Conservation (phyloP, 2,888 invertebrate genomes). For the Zhengitettix transpicula region DNA sequence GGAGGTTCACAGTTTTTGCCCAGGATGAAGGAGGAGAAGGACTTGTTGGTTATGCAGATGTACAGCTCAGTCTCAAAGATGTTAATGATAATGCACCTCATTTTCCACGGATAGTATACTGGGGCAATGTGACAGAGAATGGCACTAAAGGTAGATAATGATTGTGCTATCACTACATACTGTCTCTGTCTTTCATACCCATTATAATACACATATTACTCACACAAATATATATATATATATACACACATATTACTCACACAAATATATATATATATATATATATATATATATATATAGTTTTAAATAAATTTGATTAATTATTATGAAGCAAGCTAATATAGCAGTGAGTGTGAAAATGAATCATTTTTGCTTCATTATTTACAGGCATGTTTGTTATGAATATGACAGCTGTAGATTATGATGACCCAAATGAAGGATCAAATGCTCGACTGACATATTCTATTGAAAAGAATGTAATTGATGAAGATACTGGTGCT, state of each 20-base stretch:
- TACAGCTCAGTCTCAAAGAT: slow-evolving; percentile 35
- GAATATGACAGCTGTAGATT: slow-evolving; percentile 38
- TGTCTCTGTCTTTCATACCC: too few relatives aligned
- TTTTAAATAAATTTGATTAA: too few relatives aligned
- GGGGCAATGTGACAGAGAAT: slow-evolving; percentile 34
- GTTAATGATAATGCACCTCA: slow-evolving; percentile 38
- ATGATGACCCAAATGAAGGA: slow-evolving; percentile 36
- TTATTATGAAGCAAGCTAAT: too few relatives aligned
- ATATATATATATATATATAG: too few relatives aligned
- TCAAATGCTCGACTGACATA: slow-evolving; percentile 39
- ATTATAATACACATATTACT: too few relatives aligned
- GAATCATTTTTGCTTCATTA: slow-evolving; percentile 1
- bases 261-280: too few relatives aligned
- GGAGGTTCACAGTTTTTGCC: slow-evolving; percentile 32
- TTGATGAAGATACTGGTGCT: slow-evolving; percentile 33
- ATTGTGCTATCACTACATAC: too few relatives aligned
- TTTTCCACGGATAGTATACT: slow-evolving; percentile 30
- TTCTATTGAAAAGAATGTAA: slow-evolving; percentile 33
- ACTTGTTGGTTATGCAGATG: slow-evolving; percentile 34
- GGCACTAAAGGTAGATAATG: slow-evolving; percentile 27
- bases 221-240: too few relatives aligned
- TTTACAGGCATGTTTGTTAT: slow-evolving; percentile 30
- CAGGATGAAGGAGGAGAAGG: slow-evolving; percentile 31
- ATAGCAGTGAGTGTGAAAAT: too few relatives aligned
- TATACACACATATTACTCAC: too few relatives aligned